Conservation (phyloP, 1,140 invertebrate genomes). For the Heterodera schachtii region DNA sequence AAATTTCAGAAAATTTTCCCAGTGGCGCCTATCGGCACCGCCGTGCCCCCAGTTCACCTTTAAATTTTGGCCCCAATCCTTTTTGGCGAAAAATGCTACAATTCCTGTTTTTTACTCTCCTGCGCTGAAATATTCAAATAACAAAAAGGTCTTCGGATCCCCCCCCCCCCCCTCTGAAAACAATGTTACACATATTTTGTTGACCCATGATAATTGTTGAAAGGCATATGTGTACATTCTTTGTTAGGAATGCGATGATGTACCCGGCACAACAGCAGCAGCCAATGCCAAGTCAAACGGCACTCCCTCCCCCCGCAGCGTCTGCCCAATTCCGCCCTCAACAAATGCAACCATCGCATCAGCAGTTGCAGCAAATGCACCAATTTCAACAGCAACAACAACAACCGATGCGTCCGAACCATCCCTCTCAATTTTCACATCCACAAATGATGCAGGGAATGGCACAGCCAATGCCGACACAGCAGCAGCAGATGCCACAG, state of each 20-base stretch:
- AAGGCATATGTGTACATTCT: too few relatives aligned
- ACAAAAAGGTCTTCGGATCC: too few relatives aligned
- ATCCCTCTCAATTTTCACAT: background rate
- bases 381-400: background rate
- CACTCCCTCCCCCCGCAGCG: background rate
- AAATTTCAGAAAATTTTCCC: too few relatives aligned
- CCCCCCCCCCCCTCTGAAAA: too few relatives aligned
- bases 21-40: too few relatives aligned
- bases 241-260: conserved; percentile 1
- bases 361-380: background rate
- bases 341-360: background rate
- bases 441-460: background rate
- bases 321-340: background rate
- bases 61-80: too few relatives aligned
- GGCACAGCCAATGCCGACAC: background rate
- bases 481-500: conserved; percentile 28
- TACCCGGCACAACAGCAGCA: background rate
- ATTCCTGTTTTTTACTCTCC: too few relatives aligned
- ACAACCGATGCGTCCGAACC: background rate
- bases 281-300: background rate
- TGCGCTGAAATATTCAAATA: too few relatives aligned
- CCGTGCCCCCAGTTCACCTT: too few relatives aligned
- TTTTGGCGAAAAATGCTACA: too few relatives aligned
- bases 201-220: too few relatives aligned
- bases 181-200: too few relatives aligned